These are phyloP conservation scores for Mamestra brassicae DNA, from an alignment of 2,888 invertebrate species.

Conservation along the genomic window DNA sequence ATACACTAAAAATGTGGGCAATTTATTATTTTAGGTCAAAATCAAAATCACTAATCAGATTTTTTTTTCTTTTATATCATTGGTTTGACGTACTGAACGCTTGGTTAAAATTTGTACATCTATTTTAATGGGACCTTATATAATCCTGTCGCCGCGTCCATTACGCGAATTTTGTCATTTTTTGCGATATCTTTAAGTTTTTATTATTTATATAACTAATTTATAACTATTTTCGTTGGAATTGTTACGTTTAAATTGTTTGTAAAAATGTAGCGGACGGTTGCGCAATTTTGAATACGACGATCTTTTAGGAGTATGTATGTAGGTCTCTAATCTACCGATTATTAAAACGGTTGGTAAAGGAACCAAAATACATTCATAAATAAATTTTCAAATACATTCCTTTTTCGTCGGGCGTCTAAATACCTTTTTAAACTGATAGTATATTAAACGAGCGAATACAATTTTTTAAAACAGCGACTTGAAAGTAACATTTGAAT, in stretches of 20 bases:
- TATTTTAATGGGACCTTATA: not conserved
- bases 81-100: too few species aligned
- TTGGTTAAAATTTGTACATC: too few species aligned
- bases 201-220: not conserved
- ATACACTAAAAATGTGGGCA: too few species aligned
- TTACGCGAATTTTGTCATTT: not conserved
- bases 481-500: too few species aligned
- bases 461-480: too few species aligned
- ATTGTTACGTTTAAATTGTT: constrained; percentile 1
- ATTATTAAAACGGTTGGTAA: not conserved
- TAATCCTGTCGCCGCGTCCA: not conserved
- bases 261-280: constrained; percentile 2
- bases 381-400: constrained; percentile 31
- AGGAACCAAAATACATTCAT: constrained; percentile 22
- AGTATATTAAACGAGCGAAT: too few species aligned
- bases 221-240: not conserved
- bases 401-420: constrained; percentile 13
- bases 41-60: too few species aligned
- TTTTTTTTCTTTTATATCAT: too few species aligned
- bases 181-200: not conserved
- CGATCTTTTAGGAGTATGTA: not conserved
- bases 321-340: not conserved
- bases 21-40: too few species aligned
- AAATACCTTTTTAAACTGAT: not conserved
- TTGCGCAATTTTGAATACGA: constrained; percentile 17